phyloP scores from a whole-genome alignment of 1,140 invertebrate species.

The Drosophila gunungcola region DNA sequence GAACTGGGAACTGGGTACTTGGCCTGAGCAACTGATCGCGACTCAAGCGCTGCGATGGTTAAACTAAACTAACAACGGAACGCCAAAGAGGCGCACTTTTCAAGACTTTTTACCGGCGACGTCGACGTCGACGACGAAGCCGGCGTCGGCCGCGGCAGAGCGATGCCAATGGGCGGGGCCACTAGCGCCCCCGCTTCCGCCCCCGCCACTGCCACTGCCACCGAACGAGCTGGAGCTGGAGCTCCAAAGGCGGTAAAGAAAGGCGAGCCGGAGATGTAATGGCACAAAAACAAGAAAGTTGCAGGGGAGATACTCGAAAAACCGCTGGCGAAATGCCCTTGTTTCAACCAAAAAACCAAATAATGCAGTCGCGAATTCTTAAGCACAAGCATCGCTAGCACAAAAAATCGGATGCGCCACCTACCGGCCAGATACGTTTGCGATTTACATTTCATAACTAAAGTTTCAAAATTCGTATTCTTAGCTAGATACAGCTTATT shows the following conservation, averaged over 20 bases:
- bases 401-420: background rate
- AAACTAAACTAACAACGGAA: slow-evolving; percentile 80
- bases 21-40: slow-evolving; percentile 57
- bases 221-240: background rate
- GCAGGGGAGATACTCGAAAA: background rate
- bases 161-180: slow-evolving; percentile 39
- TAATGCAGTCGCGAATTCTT: background rate
- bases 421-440: background rate
- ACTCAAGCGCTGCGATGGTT: slow-evolving; percentile 78
- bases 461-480: no score
- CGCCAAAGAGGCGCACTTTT: slow-evolving; percentile 82
- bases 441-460: no score
- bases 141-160: slow-evolving; percentile 40
- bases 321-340: background rate
- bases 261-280: slow-evolving; percentile 71
- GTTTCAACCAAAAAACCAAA: background rate
- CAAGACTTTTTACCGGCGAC: slow-evolving; percentile 82
- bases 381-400: background rate
- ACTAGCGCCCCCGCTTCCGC: slow-evolving; percentile 4
- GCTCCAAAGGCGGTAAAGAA: slow-evolving; percentile 87
- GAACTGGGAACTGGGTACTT: slow-evolving; percentile 14
- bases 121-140: slow-evolving; percentile 31
- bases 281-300: slow-evolving; percentile 25
- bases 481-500: no score
- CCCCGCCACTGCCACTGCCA: slow-evolving; percentile 1